These are phyloP conservation scores for Trogon surrucura DNA, from an alignment of 2,113 vertebrate species.

Conservation along the genomic window DNA sequence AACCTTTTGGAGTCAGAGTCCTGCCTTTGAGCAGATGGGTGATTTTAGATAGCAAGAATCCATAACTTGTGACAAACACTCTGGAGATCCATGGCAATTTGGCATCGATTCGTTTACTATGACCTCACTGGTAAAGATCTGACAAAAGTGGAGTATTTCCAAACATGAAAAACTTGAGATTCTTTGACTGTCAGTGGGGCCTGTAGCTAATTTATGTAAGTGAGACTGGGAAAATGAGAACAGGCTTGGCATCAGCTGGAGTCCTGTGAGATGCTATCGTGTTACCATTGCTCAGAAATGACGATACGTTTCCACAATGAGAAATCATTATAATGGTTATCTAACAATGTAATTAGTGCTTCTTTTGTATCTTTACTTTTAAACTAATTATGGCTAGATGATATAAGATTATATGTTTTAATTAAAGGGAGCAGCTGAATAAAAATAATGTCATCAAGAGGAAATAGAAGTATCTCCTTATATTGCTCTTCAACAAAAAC, in stretches of 20 bases:
- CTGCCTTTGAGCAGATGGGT: slow-evolving; percentile 31
- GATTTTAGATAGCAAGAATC: slow-evolving; percentile 32
- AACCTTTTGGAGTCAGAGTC: neutral
- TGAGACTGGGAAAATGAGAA: slow-evolving; percentile 29
- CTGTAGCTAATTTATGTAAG: slow-evolving; percentile 38
- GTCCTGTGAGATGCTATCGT: neutral
- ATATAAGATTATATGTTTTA: neutral
- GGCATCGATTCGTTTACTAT: neutral
- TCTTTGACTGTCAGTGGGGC: neutral
- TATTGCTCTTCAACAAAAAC: neutral
- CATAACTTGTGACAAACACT: neutral
- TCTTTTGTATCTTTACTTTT: neutral
- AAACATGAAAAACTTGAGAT: neutral
- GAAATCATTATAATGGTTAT: neutral
- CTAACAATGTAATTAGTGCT: neutral
- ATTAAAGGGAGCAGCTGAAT: neutral
- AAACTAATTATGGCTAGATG: neutral
- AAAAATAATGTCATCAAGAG: neutral
- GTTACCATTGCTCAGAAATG: slow-evolving; percentile 54
- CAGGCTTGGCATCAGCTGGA: slow-evolving; percentile 35
- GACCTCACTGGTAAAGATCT: neutral
- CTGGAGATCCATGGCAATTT: neutral
- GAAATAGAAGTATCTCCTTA: neutral
- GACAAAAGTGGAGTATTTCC: slow-evolving; percentile 27
- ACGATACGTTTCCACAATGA: slow-evolving; percentile 41